These are phyloP conservation scores for Archivesica marissinica DNA, from an alignment of 1,140 invertebrate species.

Conservation along the genomic window DNA sequence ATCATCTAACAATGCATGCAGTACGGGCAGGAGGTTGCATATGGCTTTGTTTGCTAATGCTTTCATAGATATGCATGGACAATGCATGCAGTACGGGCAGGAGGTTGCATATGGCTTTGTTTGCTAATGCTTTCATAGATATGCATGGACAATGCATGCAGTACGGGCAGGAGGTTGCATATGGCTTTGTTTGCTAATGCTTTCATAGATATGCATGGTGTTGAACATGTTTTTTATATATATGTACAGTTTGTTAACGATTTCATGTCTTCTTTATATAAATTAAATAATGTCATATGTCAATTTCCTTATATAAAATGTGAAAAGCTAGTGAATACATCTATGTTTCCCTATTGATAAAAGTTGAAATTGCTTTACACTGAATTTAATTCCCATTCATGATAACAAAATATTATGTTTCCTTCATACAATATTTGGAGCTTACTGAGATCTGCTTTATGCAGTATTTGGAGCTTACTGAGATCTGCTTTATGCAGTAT, in stretches of 20 bases:
- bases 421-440: not conserved
- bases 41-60: conserved; percentile 2
- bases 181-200: not conserved
- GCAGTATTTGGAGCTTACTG: not conserved
- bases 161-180: not conserved
- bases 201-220: not conserved
- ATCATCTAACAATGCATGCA: too few species aligned
- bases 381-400: not conserved
- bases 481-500: not conserved
- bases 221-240: not conserved
- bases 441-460: not conserved
- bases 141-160: not conserved
- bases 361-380: too few species aligned
- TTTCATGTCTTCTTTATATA: too few species aligned
- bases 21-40: not conserved
- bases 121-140: not conserved
- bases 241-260: not conserved
- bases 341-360: too few species aligned
- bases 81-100: not conserved
- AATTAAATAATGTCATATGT: too few species aligned
- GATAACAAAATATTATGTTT: not conserved
- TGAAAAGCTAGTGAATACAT: too few species aligned
- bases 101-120: not conserved
- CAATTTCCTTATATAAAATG: too few species aligned
- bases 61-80: not conserved